Evolutionary conservation across 2,888 invertebrate genomes (phyloP).

Genomic region (Amblyteles armatorius): DNA sequence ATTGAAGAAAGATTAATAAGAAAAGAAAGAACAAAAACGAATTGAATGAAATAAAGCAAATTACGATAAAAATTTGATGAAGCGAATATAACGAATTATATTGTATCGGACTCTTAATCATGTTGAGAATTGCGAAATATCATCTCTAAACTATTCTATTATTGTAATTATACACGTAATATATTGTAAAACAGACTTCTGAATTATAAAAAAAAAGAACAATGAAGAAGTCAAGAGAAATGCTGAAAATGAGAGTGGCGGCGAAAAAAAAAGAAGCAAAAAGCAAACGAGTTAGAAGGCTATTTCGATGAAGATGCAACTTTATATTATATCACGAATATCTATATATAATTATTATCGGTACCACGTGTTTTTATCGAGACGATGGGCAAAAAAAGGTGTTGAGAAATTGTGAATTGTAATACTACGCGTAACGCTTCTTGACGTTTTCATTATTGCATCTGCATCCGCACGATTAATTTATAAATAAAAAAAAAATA

Average conservation of each 20-base stretch:
- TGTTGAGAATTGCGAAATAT: slow-evolving; percentile 80
- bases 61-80: slow-evolving; percentile 66
- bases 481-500: slow-evolving; percentile 81
- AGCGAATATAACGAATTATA: slow-evolving; percentile 74
- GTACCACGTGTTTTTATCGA: slow-evolving; percentile 82
- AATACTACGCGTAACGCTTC: slow-evolving; percentile 83
- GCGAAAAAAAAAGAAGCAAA: slow-evolving; percentile 3
- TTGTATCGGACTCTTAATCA: slow-evolving; percentile 80
- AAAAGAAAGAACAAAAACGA: slow-evolving; percentile 56
- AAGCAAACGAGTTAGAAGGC: slow-evolving; percentile 63
- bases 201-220: slow-evolving; percentile 53
- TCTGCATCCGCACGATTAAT: slow-evolving; percentile 85
- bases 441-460: slow-evolving; percentile 85
- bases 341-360: slow-evolving; percentile 78
- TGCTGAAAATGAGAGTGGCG: slow-evolving; percentile 37
- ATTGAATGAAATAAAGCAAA: slow-evolving; percentile 59
- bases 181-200: slow-evolving; percentile 67
- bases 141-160: slow-evolving; percentile 75
- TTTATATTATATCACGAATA: slow-evolving; percentile 81
- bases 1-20: slow-evolving; percentile 70
- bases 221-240: slow-evolving; percentile 63
- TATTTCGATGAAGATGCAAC: slow-evolving; percentile 78
- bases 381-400: slow-evolving; percentile 74
- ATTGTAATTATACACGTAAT: slow-evolving; percentile 80
- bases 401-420: slow-evolving; percentile 83